A percentile compares a stretch with the other conserved stretches of the same genome.
Evolutionary conservation across 2,888 invertebrate species (phyloP).

Genomic region (Ceriagrion tenellum): DNA sequence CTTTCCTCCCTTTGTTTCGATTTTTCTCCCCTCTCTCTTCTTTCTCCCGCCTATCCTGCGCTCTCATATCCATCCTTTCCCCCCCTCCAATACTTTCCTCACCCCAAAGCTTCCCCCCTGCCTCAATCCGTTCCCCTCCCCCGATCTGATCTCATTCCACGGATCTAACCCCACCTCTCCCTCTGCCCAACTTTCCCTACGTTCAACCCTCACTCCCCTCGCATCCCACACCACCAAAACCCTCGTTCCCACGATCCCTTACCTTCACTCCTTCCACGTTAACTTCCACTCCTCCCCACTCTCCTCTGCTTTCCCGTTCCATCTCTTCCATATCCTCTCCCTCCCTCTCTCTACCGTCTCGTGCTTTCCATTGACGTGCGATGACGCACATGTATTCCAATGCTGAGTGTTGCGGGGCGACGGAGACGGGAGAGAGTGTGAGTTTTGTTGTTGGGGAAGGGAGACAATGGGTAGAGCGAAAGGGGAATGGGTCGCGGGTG

Average conservation of each 20-base stretch:
- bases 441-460: neutral
- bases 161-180: neutral
- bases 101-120: neutral
- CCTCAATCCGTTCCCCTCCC: neutral
- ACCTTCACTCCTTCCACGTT: neutral
- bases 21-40: neutral
- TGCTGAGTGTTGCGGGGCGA: constrained; percentile 25
- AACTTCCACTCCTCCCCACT: neutral
- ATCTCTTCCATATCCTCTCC: neutral
- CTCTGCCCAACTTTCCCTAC: neutral
- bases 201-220: neutral
- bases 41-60: neutral
- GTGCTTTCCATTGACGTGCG: constrained; percentile 51
- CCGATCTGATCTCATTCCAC: too few relatives aligned
- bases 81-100: neutral
- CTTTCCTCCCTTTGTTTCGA: neutral
- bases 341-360: neutral
- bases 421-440: too few relatives aligned
- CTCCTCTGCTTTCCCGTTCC: neutral
- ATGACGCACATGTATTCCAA: constrained; percentile 65
- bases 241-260: neutral
- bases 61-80: neutral
- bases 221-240: too few relatives aligned
- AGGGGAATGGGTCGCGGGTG: neutral
- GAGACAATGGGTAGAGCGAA: neutral